Percentiles rank a stretch among this genome's conserved stretches.
These are phyloP conservation scores for Hormiphora californensis DNA, from an alignment of 37 sponge, comb jelly and placozoan genomes.

Conservation along the genomic window DNA sequence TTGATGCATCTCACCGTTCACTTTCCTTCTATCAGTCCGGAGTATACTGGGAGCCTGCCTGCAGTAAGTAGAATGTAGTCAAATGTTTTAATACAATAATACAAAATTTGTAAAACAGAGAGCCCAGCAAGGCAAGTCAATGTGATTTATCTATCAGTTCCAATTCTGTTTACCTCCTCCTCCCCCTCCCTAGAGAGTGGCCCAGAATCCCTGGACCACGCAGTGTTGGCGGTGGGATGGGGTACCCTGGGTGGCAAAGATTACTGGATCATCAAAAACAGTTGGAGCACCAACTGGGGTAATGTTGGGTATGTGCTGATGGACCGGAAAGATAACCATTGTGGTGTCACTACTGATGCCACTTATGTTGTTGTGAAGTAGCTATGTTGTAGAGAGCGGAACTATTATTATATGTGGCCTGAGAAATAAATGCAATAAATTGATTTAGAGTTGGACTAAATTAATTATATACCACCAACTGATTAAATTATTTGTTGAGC, in stretches of 20 bases:
- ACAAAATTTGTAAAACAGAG: too few relatives aligned
- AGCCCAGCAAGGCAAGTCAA: too few relatives aligned
- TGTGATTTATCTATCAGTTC: too few relatives aligned
- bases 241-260: conserved; percentile 64
- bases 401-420: too few relatives aligned
- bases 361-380: conserved; percentile 67
- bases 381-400: too few relatives aligned
- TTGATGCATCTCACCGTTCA: neutral
- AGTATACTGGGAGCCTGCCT: neutral
- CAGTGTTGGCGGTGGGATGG: conserved; percentile 93
- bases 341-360: conserved; percentile 93
- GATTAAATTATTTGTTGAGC: too few relatives aligned
- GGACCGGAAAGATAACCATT: conserved; percentile 86
- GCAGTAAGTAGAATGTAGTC: neutral
- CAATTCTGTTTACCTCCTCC: too few relatives aligned
- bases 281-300: conserved; percentile 99
- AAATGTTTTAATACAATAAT: neutral
- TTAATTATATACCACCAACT: too few relatives aligned
- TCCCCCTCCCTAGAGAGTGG: conserved; percentile 60
- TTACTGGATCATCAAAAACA: conserved; percentile 87
- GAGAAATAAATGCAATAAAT: too few relatives aligned
- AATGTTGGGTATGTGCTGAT: conserved; percentile 86
- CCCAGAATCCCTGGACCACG: conserved; percentile 78
- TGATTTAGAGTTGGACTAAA: too few relatives aligned
- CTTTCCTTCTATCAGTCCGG: neutral